phyloP scores from a whole-genome alignment of 2,888 invertebrate genomes.

The Alviniconcha strummeri region DNA sequence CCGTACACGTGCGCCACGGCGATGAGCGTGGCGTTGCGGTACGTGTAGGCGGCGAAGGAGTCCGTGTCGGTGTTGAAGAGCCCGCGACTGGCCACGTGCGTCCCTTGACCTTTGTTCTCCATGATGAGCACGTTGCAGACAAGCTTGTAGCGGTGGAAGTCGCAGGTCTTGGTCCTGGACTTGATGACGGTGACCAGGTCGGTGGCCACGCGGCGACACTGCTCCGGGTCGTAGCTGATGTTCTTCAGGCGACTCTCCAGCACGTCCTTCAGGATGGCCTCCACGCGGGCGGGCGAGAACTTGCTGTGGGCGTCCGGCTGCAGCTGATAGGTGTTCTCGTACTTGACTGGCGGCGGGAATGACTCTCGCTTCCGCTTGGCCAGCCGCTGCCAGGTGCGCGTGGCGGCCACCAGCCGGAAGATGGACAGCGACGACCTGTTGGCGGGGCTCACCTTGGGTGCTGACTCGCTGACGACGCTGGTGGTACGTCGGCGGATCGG shows the following conservation, averaged over 20 bases:
- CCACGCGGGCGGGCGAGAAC: conserved; percentile 55
- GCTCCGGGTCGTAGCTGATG: conserved; percentile 53
- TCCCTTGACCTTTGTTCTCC: conserved; percentile 62
- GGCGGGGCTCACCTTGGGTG: neutral
- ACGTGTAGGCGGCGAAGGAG: conserved; percentile 61
- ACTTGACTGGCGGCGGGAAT: conserved; percentile 29
- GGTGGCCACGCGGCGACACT: conserved; percentile 52
- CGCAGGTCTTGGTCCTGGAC: conserved; percentile 54
- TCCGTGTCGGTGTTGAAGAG: conserved; percentile 61
- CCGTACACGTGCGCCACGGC: conserved; percentile 63
- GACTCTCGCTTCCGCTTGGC: conserved; percentile 44
- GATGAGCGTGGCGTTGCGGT: conserved; percentile 53
- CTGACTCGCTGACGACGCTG: conserved; percentile 40
- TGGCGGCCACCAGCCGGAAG: conserved; percentile 58
- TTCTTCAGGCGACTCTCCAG: conserved; percentile 50
- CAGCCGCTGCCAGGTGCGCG: conserved; percentile 59
- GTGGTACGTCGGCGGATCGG: neutral
- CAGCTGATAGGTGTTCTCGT: conserved; percentile 63
- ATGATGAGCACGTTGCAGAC: conserved; percentile 63
- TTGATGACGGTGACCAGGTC: conserved; percentile 58
- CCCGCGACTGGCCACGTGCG: conserved; percentile 60
- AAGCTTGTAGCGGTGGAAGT: conserved; percentile 62
- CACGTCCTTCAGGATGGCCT: conserved; percentile 47
- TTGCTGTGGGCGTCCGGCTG: conserved; percentile 53
- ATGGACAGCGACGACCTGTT: conserved; percentile 36